Conservation (phyloP, 2,113 vertebrate species). For the Rafetus swinhoei region DNA sequence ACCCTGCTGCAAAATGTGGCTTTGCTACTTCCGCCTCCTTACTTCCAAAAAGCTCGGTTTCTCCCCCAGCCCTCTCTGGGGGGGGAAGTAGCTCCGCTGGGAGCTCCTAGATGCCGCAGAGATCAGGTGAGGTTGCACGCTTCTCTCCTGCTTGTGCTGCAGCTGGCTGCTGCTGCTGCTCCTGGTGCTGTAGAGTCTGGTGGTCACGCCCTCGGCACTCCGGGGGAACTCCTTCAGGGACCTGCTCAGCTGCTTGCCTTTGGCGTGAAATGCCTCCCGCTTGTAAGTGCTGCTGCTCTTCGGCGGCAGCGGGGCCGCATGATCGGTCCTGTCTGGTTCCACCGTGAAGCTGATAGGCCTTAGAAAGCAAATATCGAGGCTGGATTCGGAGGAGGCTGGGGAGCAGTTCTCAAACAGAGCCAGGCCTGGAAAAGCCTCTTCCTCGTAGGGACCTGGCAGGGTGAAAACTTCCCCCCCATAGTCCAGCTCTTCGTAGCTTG, state of each 20-base stretch:
- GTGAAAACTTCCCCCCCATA: slow-evolving; percentile 82
- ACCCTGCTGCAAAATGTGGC: slow-evolving; percentile 35
- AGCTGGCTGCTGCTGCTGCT: slow-evolving; percentile 83
- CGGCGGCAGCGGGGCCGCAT: slow-evolving; percentile 77
- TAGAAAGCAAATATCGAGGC: slow-evolving; percentile 94
- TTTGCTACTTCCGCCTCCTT: slow-evolving; percentile 81
- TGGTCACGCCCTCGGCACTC: slow-evolving; percentile 74
- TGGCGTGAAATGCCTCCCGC: slow-evolving; percentile 84
- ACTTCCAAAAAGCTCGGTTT: slow-evolving; percentile 86
- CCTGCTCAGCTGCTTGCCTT: slow-evolving; percentile 95
- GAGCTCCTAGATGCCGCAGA: slow-evolving; percentile 78
- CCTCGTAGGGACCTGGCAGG: slow-evolving; percentile 83
- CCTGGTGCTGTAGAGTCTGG: slow-evolving; percentile 83
- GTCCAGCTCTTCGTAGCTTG: slow-evolving; percentile 83
- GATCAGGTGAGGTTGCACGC: slow-evolving; percentile 79
- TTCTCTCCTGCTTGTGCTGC: slow-evolving; percentile 88
- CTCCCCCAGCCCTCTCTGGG: slow-evolving; percentile 80
- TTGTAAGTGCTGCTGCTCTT: slow-evolving; percentile 83
- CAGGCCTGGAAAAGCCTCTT: slow-evolving; percentile 82
- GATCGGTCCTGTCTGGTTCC: slow-evolving; percentile 83
- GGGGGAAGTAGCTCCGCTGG: slow-evolving; percentile 82
- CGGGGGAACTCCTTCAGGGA: slow-evolving; percentile 92
- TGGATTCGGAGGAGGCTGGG: slow-evolving; percentile 91
- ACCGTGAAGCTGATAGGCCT: slow-evolving; percentile 86
- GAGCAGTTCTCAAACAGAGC: slow-evolving; percentile 90